A percentile compares a stretch with the other conserved stretches of the same genome.
Evolutionary conservation across 2,888 invertebrate species (phyloP).

Genomic region (Augiades crinisus): DNA sequence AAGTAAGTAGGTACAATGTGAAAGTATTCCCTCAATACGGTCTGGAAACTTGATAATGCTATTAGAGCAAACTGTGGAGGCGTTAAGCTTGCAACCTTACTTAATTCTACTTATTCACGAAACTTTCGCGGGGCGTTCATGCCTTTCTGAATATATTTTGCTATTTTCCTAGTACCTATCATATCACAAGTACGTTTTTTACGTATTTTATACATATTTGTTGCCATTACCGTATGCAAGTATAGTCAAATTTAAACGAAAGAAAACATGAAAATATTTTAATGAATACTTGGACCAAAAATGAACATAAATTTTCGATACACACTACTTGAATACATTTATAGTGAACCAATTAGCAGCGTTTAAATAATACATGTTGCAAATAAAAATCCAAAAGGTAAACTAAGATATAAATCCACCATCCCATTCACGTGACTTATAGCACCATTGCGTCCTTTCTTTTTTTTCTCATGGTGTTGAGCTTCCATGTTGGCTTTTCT

Average conservation of each 20-base stretch:
- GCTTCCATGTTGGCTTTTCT: conserved; percentile 43
- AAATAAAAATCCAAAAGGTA: conserved; percentile 37
- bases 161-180: conserved; percentile 7
- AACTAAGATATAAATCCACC: conserved; percentile 33
- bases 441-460: conserved; percentile 31
- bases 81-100: conserved; percentile 74
- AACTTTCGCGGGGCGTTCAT: conserved; percentile 47
- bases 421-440: conserved; percentile 27
- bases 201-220: too few species aligned
- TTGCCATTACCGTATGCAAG: too few species aligned
- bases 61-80: conserved; percentile 68
- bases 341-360: neutral
- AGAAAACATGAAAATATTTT: conserved; percentile 5
- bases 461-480: conserved; percentile 33
- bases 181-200: too few species aligned
- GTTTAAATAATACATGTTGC: conserved; percentile 1
- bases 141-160: conserved; percentile 31
- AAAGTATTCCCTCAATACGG: conserved; percentile 68
- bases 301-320: conserved; percentile 8
- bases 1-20: conserved; percentile 36
- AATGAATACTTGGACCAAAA: conserved; percentile 12
- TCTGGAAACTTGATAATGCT: conserved; percentile 79
- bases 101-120: conserved; percentile 73
- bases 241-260: neutral
- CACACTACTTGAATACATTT: neutral